Conservation (phyloP, 53 echinoderm and acorn worm species). For the Glandiceps talaboti region DNA sequence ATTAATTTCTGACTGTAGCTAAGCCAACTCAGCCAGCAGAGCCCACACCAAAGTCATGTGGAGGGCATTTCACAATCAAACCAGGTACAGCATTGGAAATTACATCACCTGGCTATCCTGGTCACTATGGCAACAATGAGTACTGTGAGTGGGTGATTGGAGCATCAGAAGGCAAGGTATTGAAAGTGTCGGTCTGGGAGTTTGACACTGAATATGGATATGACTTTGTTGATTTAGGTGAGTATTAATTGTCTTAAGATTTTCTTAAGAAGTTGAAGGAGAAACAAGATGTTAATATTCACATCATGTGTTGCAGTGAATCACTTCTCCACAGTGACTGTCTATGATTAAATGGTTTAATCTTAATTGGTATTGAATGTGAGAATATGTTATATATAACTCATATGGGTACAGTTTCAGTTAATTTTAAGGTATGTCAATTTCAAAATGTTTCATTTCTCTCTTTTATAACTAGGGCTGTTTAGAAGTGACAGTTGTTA, state of each 20-base stretch:
- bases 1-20: neutral
- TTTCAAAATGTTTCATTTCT: too few species aligned
- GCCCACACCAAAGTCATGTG: neutral
- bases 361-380: too few species aligned
- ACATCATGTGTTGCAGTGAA: too few species aligned
- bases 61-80: slow-evolving; percentile 12
- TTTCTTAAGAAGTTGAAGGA: too few species aligned
- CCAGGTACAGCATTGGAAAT: slow-evolving; percentile 24
- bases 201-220: slow-evolving; percentile 54
- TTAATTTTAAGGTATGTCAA: too few species aligned
- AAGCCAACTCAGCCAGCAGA: neutral
- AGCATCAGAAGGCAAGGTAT: slow-evolving; percentile 5
- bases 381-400: too few species aligned
- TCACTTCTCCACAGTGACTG: too few species aligned
- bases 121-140: slow-evolving; percentile 27
- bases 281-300: too few species aligned
- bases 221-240: slow-evolving; percentile 59
- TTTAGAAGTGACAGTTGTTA: too few species aligned
- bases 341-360: too few species aligned
- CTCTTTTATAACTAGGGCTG: too few species aligned
- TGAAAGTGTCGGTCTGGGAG: slow-evolving; percentile 33
- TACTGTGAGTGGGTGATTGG: slow-evolving; percentile 64
- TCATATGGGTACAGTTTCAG: too few species aligned
- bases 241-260: neutral
- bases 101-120: slow-evolving; percentile 42